A percentile compares a stretch with the other conserved stretches of the same genome.
phyloP scores from a whole-genome alignment of 2,113 vertebrate species.

The Aegypius monachus region DNA sequence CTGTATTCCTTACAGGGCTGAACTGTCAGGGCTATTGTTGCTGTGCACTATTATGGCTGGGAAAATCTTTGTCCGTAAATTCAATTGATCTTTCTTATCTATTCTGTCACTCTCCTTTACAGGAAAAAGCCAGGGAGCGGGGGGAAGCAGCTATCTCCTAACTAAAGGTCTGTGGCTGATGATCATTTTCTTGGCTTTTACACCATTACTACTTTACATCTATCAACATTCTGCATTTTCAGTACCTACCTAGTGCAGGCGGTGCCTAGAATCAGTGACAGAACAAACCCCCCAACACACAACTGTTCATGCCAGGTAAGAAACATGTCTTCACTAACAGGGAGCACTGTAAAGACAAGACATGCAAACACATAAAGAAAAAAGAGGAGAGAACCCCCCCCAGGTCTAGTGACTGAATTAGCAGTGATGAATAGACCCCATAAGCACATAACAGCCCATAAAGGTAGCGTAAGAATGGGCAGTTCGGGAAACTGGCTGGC shows the following conservation, averaged over 20 bases:
- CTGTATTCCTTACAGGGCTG: neutral
- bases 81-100: neutral
- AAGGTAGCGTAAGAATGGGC: neutral
- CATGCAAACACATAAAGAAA: neutral
- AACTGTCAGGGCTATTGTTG: neutral
- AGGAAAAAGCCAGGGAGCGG: fast-evolving
- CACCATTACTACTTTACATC: neutral
- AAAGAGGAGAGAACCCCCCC: neutral
- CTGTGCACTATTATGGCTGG: neutral
- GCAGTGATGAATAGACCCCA: neutral
- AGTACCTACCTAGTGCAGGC: neutral
- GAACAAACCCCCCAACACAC: neutral
- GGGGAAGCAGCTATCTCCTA: neutral
- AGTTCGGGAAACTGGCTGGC: neutral
- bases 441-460: neutral
- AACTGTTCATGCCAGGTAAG: neutral
- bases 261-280: neutral
- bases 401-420: neutral
- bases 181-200: neutral
- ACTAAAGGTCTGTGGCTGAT: neutral
- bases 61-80: neutral
- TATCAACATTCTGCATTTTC: neutral
- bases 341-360: neutral
- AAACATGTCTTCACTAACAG: neutral
- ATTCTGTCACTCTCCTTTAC: neutral